Base-by-base conservation (phyloP, 2,113 vertebrate genomes). In the Alouatta palliata region DNA sequence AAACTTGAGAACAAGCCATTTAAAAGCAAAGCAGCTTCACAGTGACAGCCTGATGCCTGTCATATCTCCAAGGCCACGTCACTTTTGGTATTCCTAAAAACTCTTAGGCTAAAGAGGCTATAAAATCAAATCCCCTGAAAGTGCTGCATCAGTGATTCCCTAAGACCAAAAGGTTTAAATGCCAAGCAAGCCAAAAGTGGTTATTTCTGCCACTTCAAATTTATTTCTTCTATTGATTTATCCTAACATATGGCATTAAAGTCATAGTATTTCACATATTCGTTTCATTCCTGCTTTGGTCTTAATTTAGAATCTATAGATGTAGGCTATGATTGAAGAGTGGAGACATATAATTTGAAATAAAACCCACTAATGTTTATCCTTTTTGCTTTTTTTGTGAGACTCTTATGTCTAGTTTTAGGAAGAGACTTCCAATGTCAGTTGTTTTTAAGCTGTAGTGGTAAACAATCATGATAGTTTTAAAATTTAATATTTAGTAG, bases 111-210 rank as follows among this genome's bases (percentile, higher is more conserved):
- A 30, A 95, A 90, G 35, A 84, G 80, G 45, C 84, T 81, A 16
- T 68, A 81, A 94, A 87, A 86, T 92, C 76, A 96, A 98, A 96
- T 96, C 84, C 76, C 47, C 76, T 85, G 88, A 90, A 95, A 95
- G 76, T 90, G 71, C 49, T 2, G 2, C 87, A 66, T 95, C 92
- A 88, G 87, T 96, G 92, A 91, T 88, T 94, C 76, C 64, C 32
- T 40, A 82, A 79, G 58, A 13, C 40, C 45, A 8, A 58, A 91
- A 82, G 32, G 21, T 92, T 96, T 96, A 95, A 96, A 81, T 95
- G 75, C 45, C 84, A 86, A 58, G 14, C 73, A 82, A 86, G 54
- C 95, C 87, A 85, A 96, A 77, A 64, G 77, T 87, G 49, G 47
- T 86, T 89, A 87, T 81, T 88, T 88, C 82, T 73, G 21, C 12